A percentile compares a stretch with the other conserved stretches of the same genome.
These are phyloP conservation scores for Dascyllus trimaculatus DNA, from an alignment of 2,113 vertebrate genomes.

Conservation along the genomic window DNA sequence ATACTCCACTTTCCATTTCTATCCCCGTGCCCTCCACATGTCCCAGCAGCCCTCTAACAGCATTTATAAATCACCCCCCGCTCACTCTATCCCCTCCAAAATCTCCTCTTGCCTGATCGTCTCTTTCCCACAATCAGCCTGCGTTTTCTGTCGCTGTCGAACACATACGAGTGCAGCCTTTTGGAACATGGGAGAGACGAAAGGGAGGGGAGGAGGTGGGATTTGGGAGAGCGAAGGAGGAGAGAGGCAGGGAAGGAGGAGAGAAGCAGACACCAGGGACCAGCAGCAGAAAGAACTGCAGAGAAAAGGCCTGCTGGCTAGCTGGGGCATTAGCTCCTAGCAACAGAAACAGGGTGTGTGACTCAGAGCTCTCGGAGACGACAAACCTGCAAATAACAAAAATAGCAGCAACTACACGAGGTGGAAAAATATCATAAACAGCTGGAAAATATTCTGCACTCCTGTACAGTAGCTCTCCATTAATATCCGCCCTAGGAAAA, in stretches of 20 bases:
- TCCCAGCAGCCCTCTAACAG: constrained; percentile 22
- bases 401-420: background rate
- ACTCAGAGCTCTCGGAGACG: constrained; percentile 29
- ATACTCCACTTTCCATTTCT: constrained; percentile 81
- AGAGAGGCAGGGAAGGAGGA: constrained; percentile 58
- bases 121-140: constrained; percentile 21
- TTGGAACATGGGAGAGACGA: constrained; percentile 49
- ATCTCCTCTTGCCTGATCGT: constrained; percentile 53
- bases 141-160: background rate
- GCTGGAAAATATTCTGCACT: background rate
- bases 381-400: constrained; percentile 18
- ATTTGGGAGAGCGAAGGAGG: constrained; percentile 64
- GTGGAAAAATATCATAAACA: background rate
- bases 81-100: constrained; percentile 17
- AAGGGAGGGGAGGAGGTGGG: constrained; percentile 50
- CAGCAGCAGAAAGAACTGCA: constrained; percentile 62
- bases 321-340: constrained; percentile 58
- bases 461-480: too few relatives aligned
- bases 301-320: constrained; percentile 52
- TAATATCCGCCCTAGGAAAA: too few relatives aligned
- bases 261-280: constrained; percentile 56
- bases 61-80: constrained; percentile 26
- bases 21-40: constrained; percentile 49
- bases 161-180: constrained; percentile 44
- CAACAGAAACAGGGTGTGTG: constrained; percentile 58